Base-by-base conservation (phyloP, 2,888 invertebrate species). In the Ametastegia equiseti region DNA sequence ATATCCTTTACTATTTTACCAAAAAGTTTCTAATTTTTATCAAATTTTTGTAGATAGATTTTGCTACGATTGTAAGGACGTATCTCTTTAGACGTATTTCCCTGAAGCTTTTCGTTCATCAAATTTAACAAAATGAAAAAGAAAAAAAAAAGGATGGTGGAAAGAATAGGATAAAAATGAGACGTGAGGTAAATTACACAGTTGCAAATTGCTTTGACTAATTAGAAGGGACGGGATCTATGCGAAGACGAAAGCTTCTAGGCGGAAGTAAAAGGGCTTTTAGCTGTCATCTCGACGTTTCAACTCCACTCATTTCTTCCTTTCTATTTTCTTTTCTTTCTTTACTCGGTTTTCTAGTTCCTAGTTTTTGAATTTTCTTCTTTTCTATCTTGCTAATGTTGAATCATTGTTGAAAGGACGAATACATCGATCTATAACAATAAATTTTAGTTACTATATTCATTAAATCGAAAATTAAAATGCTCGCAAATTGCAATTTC, bases 181-280 rank as follows among this genome's bases (percentile, higher is more conserved):
- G 7, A 60, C 60, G 60, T 30, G 60, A 60, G 6, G 42, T 9
- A 42, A 42, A 42, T 42, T 42, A 9, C 5, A 6, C 42, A n/a
- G n/a, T 42, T 60, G 19, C 39, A 39, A 67, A 67, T 67, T 67
- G 19, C 67, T 67, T 3, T 15, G 3, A 67, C 67, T 67, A 67
- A 67, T 67, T 67, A 19, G 67, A 19, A 39, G 23, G 67, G 19
- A 36, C 19, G 19, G 19, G 7, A 27, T 6, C 47, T 47, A 47
- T 13, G 4, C 47, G 4, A 9, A 15, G 60, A 3, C 23, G 6
- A 27, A 60, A 11, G 30, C 23, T 57, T 9, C 54, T 60, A 42
- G 19, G 19, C 19, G 39, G 39, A 39, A 67, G 36, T 23, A 67
- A 36, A 39, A 67, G 39, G 67, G 23, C 67, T 67, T 36, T 36